Evolutionary conservation across 2,888 invertebrate genomes (phyloP).

Genomic region (Eupithecia vulgata): DNA sequence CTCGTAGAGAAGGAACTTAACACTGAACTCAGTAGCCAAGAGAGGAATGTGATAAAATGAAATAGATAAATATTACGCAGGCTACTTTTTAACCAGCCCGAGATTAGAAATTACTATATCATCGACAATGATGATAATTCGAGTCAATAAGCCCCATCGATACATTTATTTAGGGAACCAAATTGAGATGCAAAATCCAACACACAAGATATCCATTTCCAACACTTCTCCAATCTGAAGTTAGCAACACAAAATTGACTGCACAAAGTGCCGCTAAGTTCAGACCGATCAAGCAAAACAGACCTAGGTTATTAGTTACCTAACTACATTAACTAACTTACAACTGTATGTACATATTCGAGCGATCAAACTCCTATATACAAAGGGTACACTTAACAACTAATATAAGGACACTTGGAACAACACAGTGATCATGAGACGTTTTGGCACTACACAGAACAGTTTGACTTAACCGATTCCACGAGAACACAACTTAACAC

Average conservation of each 20-base stretch:
- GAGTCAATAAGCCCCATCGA: background rate
- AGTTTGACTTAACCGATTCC: conserved; percentile 38
- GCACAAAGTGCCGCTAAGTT: conserved; percentile 8
- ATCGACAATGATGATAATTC: background rate
- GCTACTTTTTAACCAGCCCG: background rate
- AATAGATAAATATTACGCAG: background rate
- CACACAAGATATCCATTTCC: background rate
- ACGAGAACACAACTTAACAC: conserved; percentile 15
- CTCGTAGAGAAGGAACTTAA: background rate
- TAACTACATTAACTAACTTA: conserved; percentile 59
- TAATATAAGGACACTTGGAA: conserved; percentile 81
- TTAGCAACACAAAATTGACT: conserved; percentile 14
- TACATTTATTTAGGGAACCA: background rate
- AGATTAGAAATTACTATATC: background rate
- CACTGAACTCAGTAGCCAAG: background rate
- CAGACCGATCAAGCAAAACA: background rate
- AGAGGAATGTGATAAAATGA: background rate
- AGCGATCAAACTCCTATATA: conserved; percentile 54
- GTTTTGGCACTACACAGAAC: conserved; percentile 49
- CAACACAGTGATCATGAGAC: conserved; percentile 53
- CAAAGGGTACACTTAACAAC: conserved; percentile 61
- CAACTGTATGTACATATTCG: conserved; percentile 64
- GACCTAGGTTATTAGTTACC: conserved; percentile 43
- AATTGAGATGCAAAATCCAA: background rate
- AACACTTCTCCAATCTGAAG: background rate